These are phyloP conservation scores for Hoplodrina ambigua DNA, from an alignment of 2,888 invertebrate genomes.

Conservation along the genomic window DNA sequence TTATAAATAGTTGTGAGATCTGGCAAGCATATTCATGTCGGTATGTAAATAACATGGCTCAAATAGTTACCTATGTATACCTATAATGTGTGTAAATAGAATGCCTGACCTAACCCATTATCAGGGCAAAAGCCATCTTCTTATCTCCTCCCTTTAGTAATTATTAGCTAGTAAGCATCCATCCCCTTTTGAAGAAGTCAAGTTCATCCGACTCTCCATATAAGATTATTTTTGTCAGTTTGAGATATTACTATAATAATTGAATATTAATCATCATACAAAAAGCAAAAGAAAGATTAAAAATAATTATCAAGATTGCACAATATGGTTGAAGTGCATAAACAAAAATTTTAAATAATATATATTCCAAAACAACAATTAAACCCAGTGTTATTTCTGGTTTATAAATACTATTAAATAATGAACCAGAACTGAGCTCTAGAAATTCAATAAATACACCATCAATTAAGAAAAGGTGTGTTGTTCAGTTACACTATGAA, in stretches of 20 bases:
- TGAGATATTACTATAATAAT: not conserved
- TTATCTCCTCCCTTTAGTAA: slow-evolving; percentile 1
- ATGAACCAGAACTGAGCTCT: not conserved
- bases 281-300: not conserved
- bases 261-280: not conserved
- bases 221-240: not conserved
- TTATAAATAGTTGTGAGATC: slow-evolving; percentile 35
- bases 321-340: slow-evolving; percentile 1
- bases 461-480: slow-evolving; percentile 2
- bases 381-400: not conserved
- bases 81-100: slow-evolving; percentile 7
- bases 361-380: not conserved
- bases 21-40: slow-evolving; percentile 6
- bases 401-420: not conserved
- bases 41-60: slow-evolving; percentile 14
- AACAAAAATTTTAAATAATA: not conserved
- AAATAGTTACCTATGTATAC: slow-evolving; percentile 10
- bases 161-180: not conserved
- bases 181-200: not conserved
- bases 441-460: not conserved
- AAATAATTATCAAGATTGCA: not conserved
- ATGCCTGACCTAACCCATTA: slow-evolving; percentile 12
- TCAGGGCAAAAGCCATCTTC: slow-evolving; percentile 5
- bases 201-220: not conserved
- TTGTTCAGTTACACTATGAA: not conserved